Conservation (phyloP, 2,113 vertebrate species). For the Cranoglanis bouderius region DNA sequence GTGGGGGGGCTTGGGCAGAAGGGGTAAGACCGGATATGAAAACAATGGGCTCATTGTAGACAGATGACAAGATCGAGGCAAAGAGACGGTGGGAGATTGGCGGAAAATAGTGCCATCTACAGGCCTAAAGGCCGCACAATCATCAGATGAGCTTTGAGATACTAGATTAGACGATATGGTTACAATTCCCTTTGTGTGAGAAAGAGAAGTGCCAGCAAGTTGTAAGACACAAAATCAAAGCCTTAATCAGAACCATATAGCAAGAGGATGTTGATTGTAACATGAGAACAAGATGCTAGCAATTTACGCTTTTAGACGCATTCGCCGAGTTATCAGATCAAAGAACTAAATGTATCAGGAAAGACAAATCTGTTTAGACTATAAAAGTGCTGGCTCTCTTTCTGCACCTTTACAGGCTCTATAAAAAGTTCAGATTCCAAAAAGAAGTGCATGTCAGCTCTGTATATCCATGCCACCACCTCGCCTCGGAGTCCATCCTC, state of each 20-base stretch:
- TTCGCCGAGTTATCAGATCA: slow-evolving; percentile 32
- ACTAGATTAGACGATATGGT: background rate
- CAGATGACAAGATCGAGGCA: slow-evolving; percentile 48
- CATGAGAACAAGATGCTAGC: slow-evolving; percentile 33
- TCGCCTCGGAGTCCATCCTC: background rate
- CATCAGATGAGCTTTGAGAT: slow-evolving; percentile 12
- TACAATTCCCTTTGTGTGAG: background rate
- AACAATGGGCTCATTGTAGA: slow-evolving; percentile 83
- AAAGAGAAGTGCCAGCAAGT: background rate
- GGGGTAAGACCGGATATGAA: slow-evolving; percentile 68
- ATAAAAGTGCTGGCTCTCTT: slow-evolving; percentile 14
- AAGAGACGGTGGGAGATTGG: slow-evolving; percentile 63
- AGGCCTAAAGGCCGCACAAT: slow-evolving; percentile 65
- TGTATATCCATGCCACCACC: background rate
- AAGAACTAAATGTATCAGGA: slow-evolving; percentile 27
- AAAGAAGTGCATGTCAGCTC: slow-evolving; percentile 19
- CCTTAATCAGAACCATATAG: slow-evolving; percentile 15
- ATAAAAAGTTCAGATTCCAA: slow-evolving; percentile 31
- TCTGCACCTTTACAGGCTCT: slow-evolving; percentile 28
- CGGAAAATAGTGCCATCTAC: slow-evolving; percentile 88
- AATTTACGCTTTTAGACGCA: slow-evolving; percentile 38
- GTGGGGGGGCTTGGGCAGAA: slow-evolving; percentile 66
- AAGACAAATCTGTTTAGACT: slow-evolving; percentile 44
- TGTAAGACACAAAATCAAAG: background rate
- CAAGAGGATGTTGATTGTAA: slow-evolving; percentile 25